These are phyloP conservation scores for Macaria notata DNA, from an alignment of 2,888 invertebrate species.

Conservation along the genomic window DNA sequence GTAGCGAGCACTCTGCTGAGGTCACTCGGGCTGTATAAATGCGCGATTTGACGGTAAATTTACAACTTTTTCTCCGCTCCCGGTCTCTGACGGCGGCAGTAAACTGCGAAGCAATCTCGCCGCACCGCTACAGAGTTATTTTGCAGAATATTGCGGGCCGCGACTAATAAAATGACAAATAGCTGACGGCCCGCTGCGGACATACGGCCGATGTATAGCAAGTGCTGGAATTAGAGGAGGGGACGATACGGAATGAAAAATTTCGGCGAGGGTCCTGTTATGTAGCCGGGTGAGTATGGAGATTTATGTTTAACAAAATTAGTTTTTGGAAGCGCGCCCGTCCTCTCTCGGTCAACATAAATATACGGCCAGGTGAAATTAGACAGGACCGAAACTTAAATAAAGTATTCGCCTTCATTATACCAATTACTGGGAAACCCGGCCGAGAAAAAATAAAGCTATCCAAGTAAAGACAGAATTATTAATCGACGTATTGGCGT, in stretches of 20 bases:
- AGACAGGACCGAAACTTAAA: neutral
- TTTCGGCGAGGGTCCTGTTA: constrained; percentile 26
- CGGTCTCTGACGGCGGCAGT: constrained; percentile 64
- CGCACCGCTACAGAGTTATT: constrained; percentile 67
- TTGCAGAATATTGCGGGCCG: constrained; percentile 71
- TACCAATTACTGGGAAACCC: no score
- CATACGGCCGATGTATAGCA: constrained; percentile 48
- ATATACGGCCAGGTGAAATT: constrained; percentile 15
- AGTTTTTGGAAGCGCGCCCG: constrained; percentile 19
- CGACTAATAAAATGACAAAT: constrained; percentile 80
- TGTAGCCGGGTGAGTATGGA: constrained; percentile 22
- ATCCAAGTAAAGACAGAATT: no score
- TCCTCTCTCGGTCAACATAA: constrained; percentile 21
- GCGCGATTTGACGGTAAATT: constrained; percentile 75
- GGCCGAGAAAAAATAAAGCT: no score
- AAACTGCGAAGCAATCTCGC: constrained; percentile 76
- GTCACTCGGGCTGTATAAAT: constrained; percentile 75
- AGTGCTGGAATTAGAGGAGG: constrained; percentile 38
- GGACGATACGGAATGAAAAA: constrained; percentile 33
- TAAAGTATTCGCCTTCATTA: no score
- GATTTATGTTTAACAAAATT: constrained; percentile 27
- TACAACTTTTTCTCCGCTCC: constrained; percentile 75
- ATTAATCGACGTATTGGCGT: no score
- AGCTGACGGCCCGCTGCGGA: constrained; percentile 57
- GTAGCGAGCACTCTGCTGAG: constrained; percentile 57